These are phyloP conservation scores for Sebastes steindachneri DNA, from an alignment of 2,797 vertebrate species.

Conservation along the genomic window DNA sequence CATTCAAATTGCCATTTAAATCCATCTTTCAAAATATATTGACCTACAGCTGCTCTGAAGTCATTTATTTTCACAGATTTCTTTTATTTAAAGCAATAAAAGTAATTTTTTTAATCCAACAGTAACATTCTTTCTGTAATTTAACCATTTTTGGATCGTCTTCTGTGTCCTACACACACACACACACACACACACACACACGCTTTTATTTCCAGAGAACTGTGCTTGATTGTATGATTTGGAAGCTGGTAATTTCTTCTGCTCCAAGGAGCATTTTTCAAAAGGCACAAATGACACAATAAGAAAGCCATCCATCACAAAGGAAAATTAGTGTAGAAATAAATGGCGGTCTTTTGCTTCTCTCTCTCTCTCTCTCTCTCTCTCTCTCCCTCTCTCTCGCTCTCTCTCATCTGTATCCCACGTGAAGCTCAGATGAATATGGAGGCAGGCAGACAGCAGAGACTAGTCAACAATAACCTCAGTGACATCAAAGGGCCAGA, in stretches of 20 bases:
- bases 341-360: conserved; percentile 74
- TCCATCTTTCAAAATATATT: neutral
- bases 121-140: conserved; percentile 6
- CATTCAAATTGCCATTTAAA: neutral
- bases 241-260: conserved; percentile 83
- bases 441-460: conserved; percentile 68
- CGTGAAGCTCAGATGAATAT: conserved; percentile 75
- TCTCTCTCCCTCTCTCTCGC: conserved; percentile 39
- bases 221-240: conserved; percentile 77
- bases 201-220: conserved; percentile 28
- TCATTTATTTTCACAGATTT: neutral
- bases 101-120: neutral
- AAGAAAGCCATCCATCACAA: conserved; percentile 87
- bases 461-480: conserved; percentile 84
- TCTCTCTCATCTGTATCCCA: conserved; percentile 44
- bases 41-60: neutral
- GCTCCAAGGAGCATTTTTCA: conserved; percentile 83
- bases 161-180: conserved; percentile 18
- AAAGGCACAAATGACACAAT: conserved; percentile 84
- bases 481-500: conserved; percentile 82
- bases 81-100: neutral
- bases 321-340: conserved; percentile 86
- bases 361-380: neutral
- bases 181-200: neutral
- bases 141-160: conserved; percentile 11